These are phyloP conservation scores for Pterostichus niger DNA, from an alignment of 2,888 invertebrate species.

Conservation along the genomic window DNA sequence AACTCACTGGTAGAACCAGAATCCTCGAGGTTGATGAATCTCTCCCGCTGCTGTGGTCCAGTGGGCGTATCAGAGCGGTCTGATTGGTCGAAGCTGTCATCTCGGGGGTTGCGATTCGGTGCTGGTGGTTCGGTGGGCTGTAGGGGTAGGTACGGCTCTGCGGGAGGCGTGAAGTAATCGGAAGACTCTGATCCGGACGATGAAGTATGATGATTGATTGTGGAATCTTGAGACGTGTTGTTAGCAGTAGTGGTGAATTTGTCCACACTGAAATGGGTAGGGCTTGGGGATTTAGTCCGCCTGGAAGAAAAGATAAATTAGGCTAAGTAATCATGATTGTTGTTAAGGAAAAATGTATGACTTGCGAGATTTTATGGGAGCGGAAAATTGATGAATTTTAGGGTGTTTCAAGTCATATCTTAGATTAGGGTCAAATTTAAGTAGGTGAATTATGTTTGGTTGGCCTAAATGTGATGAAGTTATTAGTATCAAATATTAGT, in stretches of 20 bases:
- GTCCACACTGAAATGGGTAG: constrained; percentile 69
- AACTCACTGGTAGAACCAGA: constrained; percentile 52
- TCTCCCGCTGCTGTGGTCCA: constrained; percentile 53
- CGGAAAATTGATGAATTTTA: constrained; percentile 26
- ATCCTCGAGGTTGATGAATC: constrained; percentile 69
- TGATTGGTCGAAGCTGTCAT: constrained; percentile 67
- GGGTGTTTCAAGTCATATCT: not conserved
- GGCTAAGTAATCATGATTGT: too few species aligned
- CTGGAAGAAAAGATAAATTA: constrained; percentile 42
- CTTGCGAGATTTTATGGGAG: not conserved
- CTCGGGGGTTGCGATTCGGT: constrained; percentile 71
- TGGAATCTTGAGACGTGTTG: constrained; percentile 64
- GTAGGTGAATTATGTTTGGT: constrained; percentile 5
- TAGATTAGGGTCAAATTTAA: constrained; percentile 14
- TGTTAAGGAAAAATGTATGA: too few species aligned
- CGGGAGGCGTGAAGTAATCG: constrained; percentile 76
- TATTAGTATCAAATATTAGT: constrained; percentile 11
- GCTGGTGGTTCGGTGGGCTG: constrained; percentile 75
- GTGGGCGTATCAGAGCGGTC: constrained; percentile 62
- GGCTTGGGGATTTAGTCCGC: constrained; percentile 71
- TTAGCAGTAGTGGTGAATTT: constrained; percentile 67
- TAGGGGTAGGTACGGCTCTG: constrained; percentile 73
- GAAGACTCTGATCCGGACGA: constrained; percentile 76
- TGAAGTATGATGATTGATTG: constrained; percentile 70
- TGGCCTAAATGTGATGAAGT: constrained; percentile 26